Evolutionary conservation across 2,888 invertebrate genomes (phyloP), one percentile per base, ranked within the genome.

Genomic region (Tachina fera): DNA sequence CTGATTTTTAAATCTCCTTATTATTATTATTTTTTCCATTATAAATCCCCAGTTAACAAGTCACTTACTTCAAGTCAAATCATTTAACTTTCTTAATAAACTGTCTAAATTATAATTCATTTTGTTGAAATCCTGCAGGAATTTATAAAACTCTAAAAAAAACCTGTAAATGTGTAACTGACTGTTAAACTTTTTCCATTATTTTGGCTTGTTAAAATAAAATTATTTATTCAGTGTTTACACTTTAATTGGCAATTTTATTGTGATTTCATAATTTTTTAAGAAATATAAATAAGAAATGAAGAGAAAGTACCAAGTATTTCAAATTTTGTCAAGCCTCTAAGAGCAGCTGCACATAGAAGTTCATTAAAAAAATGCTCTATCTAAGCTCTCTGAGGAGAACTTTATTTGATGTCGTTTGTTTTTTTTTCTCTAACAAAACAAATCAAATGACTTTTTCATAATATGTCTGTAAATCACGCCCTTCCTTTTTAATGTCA

Each of bases 321-420:
- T 39, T 81, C 71, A 49, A 63, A 71, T 45, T 67, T 77, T 82
- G 67, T 61, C 60, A 67, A 60, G 51, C 4, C 45, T 43, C 9
- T 5, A 43, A 51, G 63, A 19, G 53, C 67, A 31, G 47, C 39
- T 56, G 4, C 31, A 31, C 4, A 31, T 31, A 31, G 31, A 31
- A 31, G 56, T 71, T 56, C 19, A 6, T 45, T 47, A 63, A 14
- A 71, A 53, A 39, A 63, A 76, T 75, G 19, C 39, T 51, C 74
- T 75, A 70, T 63, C 47, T 56, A 70, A 82, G 77, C 71, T 83
- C 76, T 83, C 76, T 58, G 3, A 83, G 82, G 82, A 71, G 72
- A 72, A 77, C 67, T 56, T 65, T 67, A 47, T 22, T 51, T 49
- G 4, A 16, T 31, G 56, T 53, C 19, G 31, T 53, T 39, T 9